Conservation (phyloP, 2,888 invertebrate species). For the Gisinianus flammeolus region DNA sequence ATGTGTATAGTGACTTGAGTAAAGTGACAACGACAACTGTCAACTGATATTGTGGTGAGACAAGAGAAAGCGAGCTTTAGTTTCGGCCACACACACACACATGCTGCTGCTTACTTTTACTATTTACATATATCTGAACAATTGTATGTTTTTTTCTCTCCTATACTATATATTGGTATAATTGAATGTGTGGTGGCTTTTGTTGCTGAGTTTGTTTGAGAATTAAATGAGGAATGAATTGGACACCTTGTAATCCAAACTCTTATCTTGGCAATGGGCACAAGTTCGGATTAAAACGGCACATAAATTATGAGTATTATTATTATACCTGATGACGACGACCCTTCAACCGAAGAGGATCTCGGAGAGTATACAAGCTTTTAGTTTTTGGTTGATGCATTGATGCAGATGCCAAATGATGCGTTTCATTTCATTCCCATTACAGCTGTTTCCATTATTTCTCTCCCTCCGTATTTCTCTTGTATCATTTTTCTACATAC, state of each 20-base stretch:
- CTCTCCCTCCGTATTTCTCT: neutral
- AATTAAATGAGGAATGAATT: slow-evolving; percentile 35
- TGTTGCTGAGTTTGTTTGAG: slow-evolving; percentile 3
- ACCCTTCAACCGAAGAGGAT: neutral
- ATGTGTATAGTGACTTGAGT: neutral
- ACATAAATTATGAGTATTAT: slow-evolving; percentile 28
- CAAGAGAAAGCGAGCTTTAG: slow-evolving; percentile 14
- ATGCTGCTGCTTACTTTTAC: no score
- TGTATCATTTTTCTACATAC: neutral
- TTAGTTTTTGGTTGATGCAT: slow-evolving; percentile 1
- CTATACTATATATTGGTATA: neutral
- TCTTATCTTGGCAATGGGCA: slow-evolving; percentile 32
- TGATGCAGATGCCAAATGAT: slow-evolving; percentile 41
- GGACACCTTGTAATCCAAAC: slow-evolving; percentile 37
- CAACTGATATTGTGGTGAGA: slow-evolving; percentile 5
- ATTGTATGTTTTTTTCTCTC: neutral
- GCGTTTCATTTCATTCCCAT: slow-evolving; percentile 31
- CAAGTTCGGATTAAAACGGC: slow-evolving; percentile 33
- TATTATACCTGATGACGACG: no score
- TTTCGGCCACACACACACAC: slow-evolving; percentile 25
- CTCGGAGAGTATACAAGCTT: neutral
- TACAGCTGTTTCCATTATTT: slow-evolving; percentile 37
- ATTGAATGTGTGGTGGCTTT: neutral
- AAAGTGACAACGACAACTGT: slow-evolving; percentile 25
- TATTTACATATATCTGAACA: no score